Evolutionary conservation across 2,113 vertebrate genomes (phyloP), one percentile per base, ranked within the genome.

Genomic region (Delphinapterus leucas): DNA sequence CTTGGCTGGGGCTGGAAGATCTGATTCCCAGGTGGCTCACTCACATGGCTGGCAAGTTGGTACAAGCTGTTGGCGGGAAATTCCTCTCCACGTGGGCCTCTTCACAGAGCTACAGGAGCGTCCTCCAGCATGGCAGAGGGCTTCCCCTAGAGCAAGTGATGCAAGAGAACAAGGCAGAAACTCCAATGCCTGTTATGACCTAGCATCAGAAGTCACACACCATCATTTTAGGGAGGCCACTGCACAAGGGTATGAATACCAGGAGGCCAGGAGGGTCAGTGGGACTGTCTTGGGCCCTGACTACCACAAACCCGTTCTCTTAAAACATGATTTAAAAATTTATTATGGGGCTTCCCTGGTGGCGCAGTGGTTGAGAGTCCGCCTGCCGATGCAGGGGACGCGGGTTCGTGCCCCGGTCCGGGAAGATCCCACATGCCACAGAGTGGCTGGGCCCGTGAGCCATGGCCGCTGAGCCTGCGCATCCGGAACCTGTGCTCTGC

Each of bases 401-500:
- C 12, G 47, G 47, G 47, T 49, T 49, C 47, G 47, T 49, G 47
- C 12, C 12, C 47, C 10, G 2, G 44, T 47, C 44, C 0, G 44
- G 44, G 44, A 12, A 11, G 10, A 12, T 47, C 44, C 44, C 44
- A 47, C 44, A 47, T 47, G 44, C 2, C 2, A 0, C 10, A 2
- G 44, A 47, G 44, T 2, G 44, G 44, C 44, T 12, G 10, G 44
- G 44, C 44, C 44, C 0, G 10, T 47, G 44, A 47, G 44, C 8
- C 44, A 47, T 47, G 44, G 44, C 44, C 2, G 2, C 44, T 47
- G 44, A 47, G 44, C 10, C 10, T 47, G 2, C 10, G 10, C 10
- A 0, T 47, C 44, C 44, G 0, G 47, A 47, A 11, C 47, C 0
- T 47, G 47, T 47, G 47, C 47, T 1, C 11, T 0, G 2, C 47